Evolutionary conservation across 2,797 vertebrate genomes (phyloP), one percentile per base, ranked within the genome.

Genomic region (Notolabrus celidotus): DNA sequence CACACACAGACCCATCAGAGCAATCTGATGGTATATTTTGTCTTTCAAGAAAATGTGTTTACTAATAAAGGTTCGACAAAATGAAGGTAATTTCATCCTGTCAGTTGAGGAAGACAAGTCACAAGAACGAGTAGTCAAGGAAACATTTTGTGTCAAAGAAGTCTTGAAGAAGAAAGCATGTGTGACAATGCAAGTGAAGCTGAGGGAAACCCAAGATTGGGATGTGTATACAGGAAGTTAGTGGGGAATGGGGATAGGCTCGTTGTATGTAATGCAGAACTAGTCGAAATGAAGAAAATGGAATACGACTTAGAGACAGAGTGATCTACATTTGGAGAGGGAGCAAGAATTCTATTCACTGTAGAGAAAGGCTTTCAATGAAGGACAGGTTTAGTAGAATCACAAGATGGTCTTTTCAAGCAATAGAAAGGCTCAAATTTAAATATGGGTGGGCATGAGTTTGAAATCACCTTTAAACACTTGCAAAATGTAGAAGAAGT

Each of bases 401-500:
- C 86, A 90, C 84, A 86, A 27, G 83, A 91, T 91, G 89, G 76
- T 87, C 90, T 84, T 83, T 86, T 92, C 69, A 88, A 90, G 90
- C 54, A 55, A 84, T 75, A 92, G 80, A 77, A 83, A 82, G 83
- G 82, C 87, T 90, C 79, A 80, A 69, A 81, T 91, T 88, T 68
- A 78, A 86, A 85, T 79, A 90, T 93, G 91, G 75, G 56, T 93
- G 91, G 75, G 56, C 41, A 93, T 93, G 93, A 86, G 76, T 81
- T 85, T 88, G 56, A 84, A 89, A 85, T 88, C 88, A 92, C 91
- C 93, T 92, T 93, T 89, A 93, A 94, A 94, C 93, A 94, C 93
- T 95, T 94, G 93, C 93, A 95, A 95, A 94, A 95, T 95, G 93
- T 93, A 91, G 79, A 87, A 58, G 74, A 84, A 87, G 89, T 20